Evolutionary conservation across 2,888 invertebrate species (phyloP).

Genomic region (Leucoma salicis): DNA sequence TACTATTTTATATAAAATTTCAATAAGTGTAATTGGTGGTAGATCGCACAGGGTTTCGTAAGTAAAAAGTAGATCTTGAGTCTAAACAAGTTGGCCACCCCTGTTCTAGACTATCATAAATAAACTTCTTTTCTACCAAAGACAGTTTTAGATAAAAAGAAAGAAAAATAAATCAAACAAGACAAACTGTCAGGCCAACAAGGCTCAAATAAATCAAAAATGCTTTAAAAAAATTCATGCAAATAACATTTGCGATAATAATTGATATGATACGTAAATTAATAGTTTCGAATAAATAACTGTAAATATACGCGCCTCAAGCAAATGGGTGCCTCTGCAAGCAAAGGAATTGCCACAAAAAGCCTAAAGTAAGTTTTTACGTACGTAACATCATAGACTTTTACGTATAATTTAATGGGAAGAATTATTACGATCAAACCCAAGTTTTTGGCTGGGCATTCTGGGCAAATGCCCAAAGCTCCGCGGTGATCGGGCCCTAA

Average conservation of each 20-base stretch:
- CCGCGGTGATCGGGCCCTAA: too few species aligned
- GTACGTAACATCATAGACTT: too few species aligned
- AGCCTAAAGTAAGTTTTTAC: slow-evolving; percentile 9
- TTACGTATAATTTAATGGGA: too few species aligned
- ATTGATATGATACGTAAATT: background rate
- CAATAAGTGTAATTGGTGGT: too few species aligned
- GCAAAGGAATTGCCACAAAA: slow-evolving; percentile 1
- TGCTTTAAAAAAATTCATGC: background rate
- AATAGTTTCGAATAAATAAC: background rate
- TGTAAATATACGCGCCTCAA: background rate
- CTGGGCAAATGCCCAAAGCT: too few species aligned
- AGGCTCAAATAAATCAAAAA: background rate
- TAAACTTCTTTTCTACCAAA: background rate
- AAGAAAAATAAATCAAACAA: background rate
- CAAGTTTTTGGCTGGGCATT: too few species aligned
- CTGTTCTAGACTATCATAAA: too few species aligned
- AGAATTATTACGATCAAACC: too few species aligned
- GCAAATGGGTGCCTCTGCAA: slow-evolving; percentile 8
- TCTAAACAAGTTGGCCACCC: too few species aligned
- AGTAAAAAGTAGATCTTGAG: too few species aligned
- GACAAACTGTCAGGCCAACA: background rate
- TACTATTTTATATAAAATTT: too few species aligned
- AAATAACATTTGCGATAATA: background rate
- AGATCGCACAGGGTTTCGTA: too few species aligned
- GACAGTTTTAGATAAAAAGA: background rate